Conservation (phyloP, 2,113 vertebrate genomes). For the Aramus guarauna region DNA sequence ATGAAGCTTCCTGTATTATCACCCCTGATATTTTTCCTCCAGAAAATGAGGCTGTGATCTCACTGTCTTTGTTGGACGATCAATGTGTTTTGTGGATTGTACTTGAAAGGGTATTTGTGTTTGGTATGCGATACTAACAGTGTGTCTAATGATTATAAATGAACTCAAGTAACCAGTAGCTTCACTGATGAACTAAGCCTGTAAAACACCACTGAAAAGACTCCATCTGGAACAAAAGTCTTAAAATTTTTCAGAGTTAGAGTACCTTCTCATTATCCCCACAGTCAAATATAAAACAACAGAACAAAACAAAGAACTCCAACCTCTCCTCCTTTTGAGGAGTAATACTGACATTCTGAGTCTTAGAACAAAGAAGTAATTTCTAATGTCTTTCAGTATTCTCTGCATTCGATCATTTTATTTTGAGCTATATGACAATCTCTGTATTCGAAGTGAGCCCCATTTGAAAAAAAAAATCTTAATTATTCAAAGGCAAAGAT, state of each 20-base stretch:
- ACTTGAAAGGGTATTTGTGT: neutral
- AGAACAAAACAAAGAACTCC: neutral
- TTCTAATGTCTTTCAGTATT: neutral
- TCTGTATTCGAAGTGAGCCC: neutral
- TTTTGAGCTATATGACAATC: neutral
- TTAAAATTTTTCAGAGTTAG: neutral
- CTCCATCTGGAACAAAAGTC: neutral
- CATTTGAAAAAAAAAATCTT: neutral
- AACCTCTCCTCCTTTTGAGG: neutral
- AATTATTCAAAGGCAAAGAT: neutral
- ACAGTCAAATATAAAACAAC: neutral
- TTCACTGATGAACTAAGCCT: neutral
- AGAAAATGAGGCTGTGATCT: neutral
- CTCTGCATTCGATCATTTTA: neutral
- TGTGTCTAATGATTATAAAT: neutral
- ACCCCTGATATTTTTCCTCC: neutral
- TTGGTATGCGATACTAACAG: neutral
- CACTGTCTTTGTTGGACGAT: neutral
- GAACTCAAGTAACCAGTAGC: neutral
- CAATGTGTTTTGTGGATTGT: neutral
- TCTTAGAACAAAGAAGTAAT: neutral
- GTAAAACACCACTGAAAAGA: neutral
- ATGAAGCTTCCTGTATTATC: neutral
- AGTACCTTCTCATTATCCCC: neutral
- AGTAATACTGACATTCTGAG: neutral